Base-by-base conservation (phyloP, 2,797 vertebrate genomes). In the Sebastes diploproa region DNA sequence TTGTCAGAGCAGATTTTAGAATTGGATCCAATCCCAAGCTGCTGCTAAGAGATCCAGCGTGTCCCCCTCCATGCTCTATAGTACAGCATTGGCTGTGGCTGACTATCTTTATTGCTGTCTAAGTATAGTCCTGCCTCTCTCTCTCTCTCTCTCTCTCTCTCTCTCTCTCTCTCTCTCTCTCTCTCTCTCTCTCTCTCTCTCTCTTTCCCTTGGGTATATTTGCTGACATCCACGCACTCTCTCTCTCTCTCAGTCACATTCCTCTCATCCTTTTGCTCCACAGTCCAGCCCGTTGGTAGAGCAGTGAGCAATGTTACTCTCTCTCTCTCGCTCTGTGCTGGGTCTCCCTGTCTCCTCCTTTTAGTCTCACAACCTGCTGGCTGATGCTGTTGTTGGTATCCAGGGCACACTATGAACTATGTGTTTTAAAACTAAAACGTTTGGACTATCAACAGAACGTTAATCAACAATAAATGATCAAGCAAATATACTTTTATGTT, bases 291-390 rank as follows among this genome's bases (percentile, higher is more conserved):
- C 70, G 74, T 59, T 84, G 76, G 75, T 81, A 32, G 73, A 87
- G 83, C 80, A 76, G 78, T 62, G 62, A 89, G 88, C 73, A 83
- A 66, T 77, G 68, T 69, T 75, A 46, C 36, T 64, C 14, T 72
- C 70, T 72, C 70, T 30, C 36, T 52, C 14, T 72, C 58, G 32
- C n/a, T 55, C 27, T 34, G 36, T 83, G 6, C 58, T 65, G 55
- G 72, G 73, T 80, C 83, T 83, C 69, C 29, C 81, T 88, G 89
- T 92, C 88, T 89, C 80, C 82, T 95, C 85, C 67, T 88, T 74
- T 95, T 88, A 95, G 80, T 81, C 84, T 94, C 92, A 94, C 64
- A 79, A 81, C 81, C 83, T 85, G 73, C 56, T 76, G 58, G 54
- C 80, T 80, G 72, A 86, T 86, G 71, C 77, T 81, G 76, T 75